These are phyloP conservation scores for Holacanthus passer DNA, from an alignment of 2,113 vertebrate species.

Conservation along the genomic window DNA sequence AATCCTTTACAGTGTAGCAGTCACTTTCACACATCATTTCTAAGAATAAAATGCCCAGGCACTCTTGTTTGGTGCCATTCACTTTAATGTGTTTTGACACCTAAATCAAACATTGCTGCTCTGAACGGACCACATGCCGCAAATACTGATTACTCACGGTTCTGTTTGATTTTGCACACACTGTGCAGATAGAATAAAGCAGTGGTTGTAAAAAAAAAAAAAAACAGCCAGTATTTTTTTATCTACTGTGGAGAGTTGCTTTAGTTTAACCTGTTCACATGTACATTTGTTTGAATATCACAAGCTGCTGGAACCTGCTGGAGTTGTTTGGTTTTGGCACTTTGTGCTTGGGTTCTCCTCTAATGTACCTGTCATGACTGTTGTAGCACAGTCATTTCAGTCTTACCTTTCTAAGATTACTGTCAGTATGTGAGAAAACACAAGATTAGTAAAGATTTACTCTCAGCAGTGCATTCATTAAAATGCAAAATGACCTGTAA, in stretches of 20 bases:
- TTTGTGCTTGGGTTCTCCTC: background rate
- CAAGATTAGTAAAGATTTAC: too few relatives aligned
- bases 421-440: too few relatives aligned
- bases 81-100: constrained; percentile 67
- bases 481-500: too few relatives aligned
- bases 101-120: constrained; percentile 53
- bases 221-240: constrained; percentile 2
- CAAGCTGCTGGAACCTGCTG: background rate
- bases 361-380: background rate
- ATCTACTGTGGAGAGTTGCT: background rate
- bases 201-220: background rate
- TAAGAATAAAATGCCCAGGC: constrained; percentile 35
- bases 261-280: background rate
- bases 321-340: background rate
- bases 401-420: too few relatives aligned
- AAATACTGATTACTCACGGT: constrained; percentile 54
- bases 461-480: too few relatives aligned
- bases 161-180: constrained; percentile 21
- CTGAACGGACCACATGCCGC: constrained; percentile 36
- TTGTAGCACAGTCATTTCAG: background rate
- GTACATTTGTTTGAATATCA: background rate
- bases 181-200: constrained; percentile 10
- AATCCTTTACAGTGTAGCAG: constrained; percentile 54
- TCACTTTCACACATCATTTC: constrained; percentile 55
- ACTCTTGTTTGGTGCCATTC: constrained; percentile 64